These are phyloP conservation scores for Chymomyza fuscimana DNA, from an alignment of 2,888 invertebrate species.

Conservation along the genomic window DNA sequence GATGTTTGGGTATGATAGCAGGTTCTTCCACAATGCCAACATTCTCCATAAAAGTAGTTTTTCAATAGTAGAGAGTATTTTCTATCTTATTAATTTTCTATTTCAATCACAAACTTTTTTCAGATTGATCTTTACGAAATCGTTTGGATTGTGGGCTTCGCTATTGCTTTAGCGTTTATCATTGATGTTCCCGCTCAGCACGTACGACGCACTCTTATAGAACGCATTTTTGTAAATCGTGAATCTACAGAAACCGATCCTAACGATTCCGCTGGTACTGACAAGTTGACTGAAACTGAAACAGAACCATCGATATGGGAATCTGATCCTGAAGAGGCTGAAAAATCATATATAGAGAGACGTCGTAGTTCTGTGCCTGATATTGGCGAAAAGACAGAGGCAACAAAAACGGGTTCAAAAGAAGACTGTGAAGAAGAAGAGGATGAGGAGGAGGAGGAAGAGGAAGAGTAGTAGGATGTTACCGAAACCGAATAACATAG, in stretches of 20 bases:
- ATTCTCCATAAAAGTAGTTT: no score
- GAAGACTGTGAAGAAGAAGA: conserved; percentile 29
- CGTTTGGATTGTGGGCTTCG: conserved; percentile 80
- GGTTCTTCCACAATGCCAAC: no score
- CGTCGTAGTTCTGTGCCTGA: conserved; percentile 43
- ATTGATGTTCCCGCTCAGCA: conserved; percentile 85
- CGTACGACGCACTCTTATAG: conserved; percentile 75
- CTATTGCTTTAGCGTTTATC: conserved; percentile 82
- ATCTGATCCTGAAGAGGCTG: conserved; percentile 68
- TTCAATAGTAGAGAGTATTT: no score
- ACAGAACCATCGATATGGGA: conserved; percentile 80
- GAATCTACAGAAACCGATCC: conserved; percentile 27
- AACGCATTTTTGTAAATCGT: conserved; percentile 76
- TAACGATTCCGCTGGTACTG: conserved; percentile 62
- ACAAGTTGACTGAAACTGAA: conserved; percentile 70
- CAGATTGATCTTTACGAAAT: conserved; percentile 83
- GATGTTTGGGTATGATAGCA: no score
- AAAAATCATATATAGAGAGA: conserved; percentile 52
- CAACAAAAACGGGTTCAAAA: conserved; percentile 13
- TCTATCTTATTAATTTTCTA: no score
- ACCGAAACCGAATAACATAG: conserved; percentile 4
- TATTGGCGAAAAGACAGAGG: conserved; percentile 10
- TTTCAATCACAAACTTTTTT: conserved; percentile 39
- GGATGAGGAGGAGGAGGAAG: conserved; percentile 16
- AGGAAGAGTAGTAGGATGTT: conserved; percentile 6